These are phyloP conservation scores for Chrosomus eos DNA, from an alignment of 2,797 vertebrate species.

Conservation along the genomic window DNA sequence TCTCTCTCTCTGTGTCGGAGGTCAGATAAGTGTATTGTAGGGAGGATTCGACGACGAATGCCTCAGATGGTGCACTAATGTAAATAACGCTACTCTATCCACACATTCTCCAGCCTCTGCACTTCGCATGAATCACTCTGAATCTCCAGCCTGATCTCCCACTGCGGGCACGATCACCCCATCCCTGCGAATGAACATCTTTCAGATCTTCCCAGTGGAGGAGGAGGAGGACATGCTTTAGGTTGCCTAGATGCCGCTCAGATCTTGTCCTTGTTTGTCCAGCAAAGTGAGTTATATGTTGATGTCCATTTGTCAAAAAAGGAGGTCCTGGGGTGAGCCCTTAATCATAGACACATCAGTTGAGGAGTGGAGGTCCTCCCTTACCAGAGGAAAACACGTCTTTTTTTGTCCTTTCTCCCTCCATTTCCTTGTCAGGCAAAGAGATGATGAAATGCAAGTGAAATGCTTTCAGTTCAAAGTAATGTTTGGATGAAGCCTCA, in stretches of 20 bases:
- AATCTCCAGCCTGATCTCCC: constrained; percentile 21
- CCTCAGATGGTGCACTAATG: constrained; percentile 53
- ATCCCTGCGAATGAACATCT: constrained; percentile 11
- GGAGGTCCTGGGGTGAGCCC: constrained; percentile 22
- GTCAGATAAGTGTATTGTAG: constrained; percentile 52
- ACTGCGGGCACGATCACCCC: constrained; percentile 21
- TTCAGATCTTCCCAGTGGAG: constrained; percentile 23
- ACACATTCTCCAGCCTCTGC: constrained; percentile 44
- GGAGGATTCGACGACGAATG: constrained; percentile 27
- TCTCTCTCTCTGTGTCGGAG: constrained; percentile 4
- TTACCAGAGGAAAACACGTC: not conserved
- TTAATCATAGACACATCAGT: constrained; percentile 28
- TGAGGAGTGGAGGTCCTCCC: constrained; percentile 22
- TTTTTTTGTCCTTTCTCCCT: constrained; percentile 17
- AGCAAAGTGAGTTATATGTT: constrained; percentile 39
- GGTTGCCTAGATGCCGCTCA: constrained; percentile 31
- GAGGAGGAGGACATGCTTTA: constrained; percentile 39
- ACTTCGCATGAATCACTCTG: constrained; percentile 49
- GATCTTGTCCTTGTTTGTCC: constrained; percentile 41
- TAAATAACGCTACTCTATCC: constrained; percentile 46
- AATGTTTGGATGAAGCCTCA: constrained; percentile 7
- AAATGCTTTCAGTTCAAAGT: constrained; percentile 28
- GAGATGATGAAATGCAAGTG: constrained; percentile 32
- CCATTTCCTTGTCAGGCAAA: constrained; percentile 3
- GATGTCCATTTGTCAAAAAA: constrained; percentile 16